Evolutionary conservation across 2,113 vertebrate species (phyloP).

Genomic region (Micronycteris hirsuta): DNA sequence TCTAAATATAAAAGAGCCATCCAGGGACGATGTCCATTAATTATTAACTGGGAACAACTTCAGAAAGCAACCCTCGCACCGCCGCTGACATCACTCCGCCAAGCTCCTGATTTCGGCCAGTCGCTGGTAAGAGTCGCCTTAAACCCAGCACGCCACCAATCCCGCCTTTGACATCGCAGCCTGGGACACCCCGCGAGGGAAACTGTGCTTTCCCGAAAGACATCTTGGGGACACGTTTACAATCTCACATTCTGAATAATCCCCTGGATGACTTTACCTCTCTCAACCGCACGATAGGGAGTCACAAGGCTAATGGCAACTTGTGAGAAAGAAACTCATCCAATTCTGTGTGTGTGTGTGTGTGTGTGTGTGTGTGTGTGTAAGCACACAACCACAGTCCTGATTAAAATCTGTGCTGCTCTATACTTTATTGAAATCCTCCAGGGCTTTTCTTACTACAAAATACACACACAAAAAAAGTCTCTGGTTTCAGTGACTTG

Average conservation of each 20-base stretch:
- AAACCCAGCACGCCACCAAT: slow-evolving; percentile 74
- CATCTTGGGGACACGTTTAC: slow-evolving; percentile 74
- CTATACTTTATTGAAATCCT: slow-evolving; percentile 71
- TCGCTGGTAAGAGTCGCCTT: slow-evolving; percentile 81
- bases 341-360: neutral
- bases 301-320: slow-evolving; percentile 78
- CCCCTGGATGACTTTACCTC: slow-evolving; percentile 76
- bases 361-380: neutral
- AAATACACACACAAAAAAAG: slow-evolving; percentile 13
- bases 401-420: slow-evolving; percentile 68
- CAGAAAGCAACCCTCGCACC: slow-evolving; percentile 83
- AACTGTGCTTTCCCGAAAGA: slow-evolving; percentile 62
- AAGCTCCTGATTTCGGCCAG: slow-evolving; percentile 77
- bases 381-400: slow-evolving; percentile 64
- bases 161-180: slow-evolving; percentile 61
- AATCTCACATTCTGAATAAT: slow-evolving; percentile 68
- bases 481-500: neutral
- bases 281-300: slow-evolving; percentile 77
- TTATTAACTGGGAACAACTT: slow-evolving; percentile 86
- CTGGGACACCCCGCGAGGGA: slow-evolving; percentile 64
- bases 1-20: slow-evolving; percentile 82
- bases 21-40: slow-evolving; percentile 84
- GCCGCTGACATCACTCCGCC: slow-evolving; percentile 81
- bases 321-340: slow-evolving; percentile 68
- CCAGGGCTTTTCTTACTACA: slow-evolving; percentile 69